phyloP scores from a whole-genome alignment of 1,140 invertebrate genomes.

The Apis florea region DNA sequence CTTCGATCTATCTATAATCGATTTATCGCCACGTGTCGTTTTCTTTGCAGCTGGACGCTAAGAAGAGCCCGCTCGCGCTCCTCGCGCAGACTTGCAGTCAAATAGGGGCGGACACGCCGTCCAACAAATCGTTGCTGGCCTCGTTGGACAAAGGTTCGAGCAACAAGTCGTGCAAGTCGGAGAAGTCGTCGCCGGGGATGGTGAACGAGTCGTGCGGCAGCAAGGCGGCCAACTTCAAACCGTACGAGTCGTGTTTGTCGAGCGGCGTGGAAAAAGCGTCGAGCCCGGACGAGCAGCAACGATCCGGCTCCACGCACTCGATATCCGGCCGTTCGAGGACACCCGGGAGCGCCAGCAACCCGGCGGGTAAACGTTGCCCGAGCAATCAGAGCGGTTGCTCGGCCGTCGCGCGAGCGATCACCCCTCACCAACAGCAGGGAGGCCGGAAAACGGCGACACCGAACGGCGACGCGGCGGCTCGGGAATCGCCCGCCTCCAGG shows the following conservation, averaged over 20 bases:
- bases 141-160: slow-evolving; percentile 81
- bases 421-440: slow-evolving; percentile 74
- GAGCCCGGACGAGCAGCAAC: slow-evolving; percentile 71
- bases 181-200: slow-evolving; percentile 81
- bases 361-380: slow-evolving; percentile 80
- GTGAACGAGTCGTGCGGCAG: slow-evolving; percentile 68
- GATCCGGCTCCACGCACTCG: slow-evolving; percentile 71
- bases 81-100: slow-evolving; percentile 97
- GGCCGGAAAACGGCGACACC: slow-evolving; percentile 80
- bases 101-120: slow-evolving; percentile 92
- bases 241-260: slow-evolving; percentile 84
- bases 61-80: slow-evolving; percentile 96
- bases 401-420: slow-evolving; percentile 81
- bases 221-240: slow-evolving; percentile 86
- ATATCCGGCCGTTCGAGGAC: slow-evolving; percentile 73
- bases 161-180: slow-evolving; percentile 85
- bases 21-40: not conserved
- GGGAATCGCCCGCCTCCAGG: slow-evolving; percentile 79
- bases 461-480: slow-evolving; percentile 69
- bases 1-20: too few species aligned
- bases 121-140: slow-evolving; percentile 84
- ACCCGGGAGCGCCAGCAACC: slow-evolving; percentile 68
- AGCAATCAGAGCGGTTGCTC: slow-evolving; percentile 84
- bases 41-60: slow-evolving; percentile 93
- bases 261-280: slow-evolving; percentile 70